Evolutionary conservation across 2,888 invertebrate genomes (phyloP).

Genomic region (Cylloceria caligata): DNA sequence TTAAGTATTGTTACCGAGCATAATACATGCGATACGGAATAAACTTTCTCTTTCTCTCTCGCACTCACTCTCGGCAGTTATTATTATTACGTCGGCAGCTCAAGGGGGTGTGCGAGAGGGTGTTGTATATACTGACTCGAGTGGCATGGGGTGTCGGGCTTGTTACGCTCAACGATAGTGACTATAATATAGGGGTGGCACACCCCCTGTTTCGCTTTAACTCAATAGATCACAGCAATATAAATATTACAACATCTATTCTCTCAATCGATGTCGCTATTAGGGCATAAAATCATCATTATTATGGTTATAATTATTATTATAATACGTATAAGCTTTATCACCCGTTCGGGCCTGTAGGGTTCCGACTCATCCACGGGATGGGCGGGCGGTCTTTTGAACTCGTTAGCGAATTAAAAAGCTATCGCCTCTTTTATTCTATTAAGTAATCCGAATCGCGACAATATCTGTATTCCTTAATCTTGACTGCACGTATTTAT

Average conservation of each 20-base stretch:
- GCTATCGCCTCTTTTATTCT: conserved; percentile 65
- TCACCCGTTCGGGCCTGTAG: too few relatives aligned
- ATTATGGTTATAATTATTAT: conserved; percentile 34
- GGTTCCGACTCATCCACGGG: too few relatives aligned
- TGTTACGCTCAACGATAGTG: conserved; percentile 54
- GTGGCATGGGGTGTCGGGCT: conserved; percentile 62
- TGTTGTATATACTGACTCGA: conserved; percentile 62
- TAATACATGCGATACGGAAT: conserved; percentile 43
- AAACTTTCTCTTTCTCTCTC: conserved; percentile 23
- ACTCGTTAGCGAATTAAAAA: conserved; percentile 56
- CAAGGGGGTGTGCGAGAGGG: conserved; percentile 69
- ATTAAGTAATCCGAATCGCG: conserved; percentile 61
- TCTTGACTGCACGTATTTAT: conserved; percentile 50
- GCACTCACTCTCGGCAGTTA: conserved; percentile 52
- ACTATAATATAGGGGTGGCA: conserved; percentile 44
- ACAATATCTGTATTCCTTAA: conserved; percentile 66
- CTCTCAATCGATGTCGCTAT: conserved; percentile 66
- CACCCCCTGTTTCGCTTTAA: conserved; percentile 67
- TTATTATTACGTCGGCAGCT: conserved; percentile 67
- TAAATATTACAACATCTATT: conserved; percentile 71
- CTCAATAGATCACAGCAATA: conserved; percentile 69
- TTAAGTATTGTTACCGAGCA: conserved; percentile 44
- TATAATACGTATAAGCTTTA: conserved; percentile 8
- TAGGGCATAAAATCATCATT: conserved; percentile 59
- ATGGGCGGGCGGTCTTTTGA: too few relatives aligned